phyloP scores from a whole-genome alignment of 2,797 vertebrate species.

The Neosilurus hyrtlii region DNA sequence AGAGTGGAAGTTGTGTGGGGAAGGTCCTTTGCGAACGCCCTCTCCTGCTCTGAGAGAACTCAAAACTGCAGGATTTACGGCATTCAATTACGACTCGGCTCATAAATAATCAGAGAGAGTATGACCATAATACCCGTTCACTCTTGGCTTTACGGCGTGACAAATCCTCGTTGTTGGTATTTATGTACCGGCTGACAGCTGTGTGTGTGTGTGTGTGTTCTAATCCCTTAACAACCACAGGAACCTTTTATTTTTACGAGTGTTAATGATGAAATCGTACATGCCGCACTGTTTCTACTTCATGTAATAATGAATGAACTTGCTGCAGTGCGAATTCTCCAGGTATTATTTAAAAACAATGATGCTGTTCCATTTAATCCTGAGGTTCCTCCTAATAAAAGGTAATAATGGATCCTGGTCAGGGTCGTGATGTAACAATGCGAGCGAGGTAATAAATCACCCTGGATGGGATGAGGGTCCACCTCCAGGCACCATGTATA shows the following conservation, averaged over 20 bases:
- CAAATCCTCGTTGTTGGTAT: slow-evolving; percentile 68
- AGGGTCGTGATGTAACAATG: background rate
- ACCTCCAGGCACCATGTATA: too few relatives aligned
- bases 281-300: background rate
- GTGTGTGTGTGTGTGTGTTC: slow-evolving; percentile 25
- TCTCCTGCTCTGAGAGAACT: slow-evolving; percentile 55
- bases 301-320: background rate
- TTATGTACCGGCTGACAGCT: slow-evolving; percentile 61
- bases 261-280: background rate
- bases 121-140: slow-evolving; percentile 57
- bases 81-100: slow-evolving; percentile 55
- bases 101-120: slow-evolving; percentile 57
- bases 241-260: background rate
- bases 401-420: background rate
- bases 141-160: slow-evolving; percentile 61
- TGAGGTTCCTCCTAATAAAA: background rate
- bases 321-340: too few relatives aligned
- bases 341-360: background rate
- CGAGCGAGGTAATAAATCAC: background rate
- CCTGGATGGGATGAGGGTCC: background rate
- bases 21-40: slow-evolving; percentile 48
- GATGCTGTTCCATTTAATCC: background rate
- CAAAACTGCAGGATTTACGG: slow-evolving; percentile 55
- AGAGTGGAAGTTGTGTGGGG: slow-evolving; percentile 23
- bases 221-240: background rate